Base-by-base conservation (phyloP, 1,140 invertebrate species). In the Anoplophora glabripennis region DNA sequence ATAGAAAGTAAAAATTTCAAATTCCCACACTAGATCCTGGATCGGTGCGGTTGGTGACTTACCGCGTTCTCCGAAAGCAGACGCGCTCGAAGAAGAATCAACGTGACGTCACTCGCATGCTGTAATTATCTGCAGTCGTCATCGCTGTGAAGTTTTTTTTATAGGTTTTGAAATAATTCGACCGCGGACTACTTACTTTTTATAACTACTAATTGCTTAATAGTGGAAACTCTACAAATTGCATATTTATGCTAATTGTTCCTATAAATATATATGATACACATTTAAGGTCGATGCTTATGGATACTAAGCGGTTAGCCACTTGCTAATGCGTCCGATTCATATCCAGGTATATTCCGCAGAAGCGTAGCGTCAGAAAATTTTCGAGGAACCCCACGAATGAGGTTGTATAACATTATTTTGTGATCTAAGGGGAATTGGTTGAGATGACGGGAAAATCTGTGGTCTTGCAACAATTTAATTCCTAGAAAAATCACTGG, bases 1-100 rank as follows among this genome's bases (percentile, higher is more conserved):
- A 36, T 59, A 59, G 57, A 59, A 59, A 59, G 57, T 59, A 59
- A 59, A 53, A 59, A 41, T 33, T 14, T 12, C 9, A 52, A 45
- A 41, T 59, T 59, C 57, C 48, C 57, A 59, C 49, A 59, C 42
- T 46, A 15, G 44, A 46, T 46, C 17, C 12, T 46, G 44, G 17
- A 46, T 14, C 44, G 14, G 4, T n/a, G 38, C 11, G 11, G 38
- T 28, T 28, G 21, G 21, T 28, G 21, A 28, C 21, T 28, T 28
- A 28, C 21, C 21, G 21, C 21, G 21, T 28, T 28, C 21, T 28
- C 21, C 21, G 21, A 28, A 28, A 28, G 21, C 21, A 28, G 21
- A 28, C 21, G 21, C 5, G 21, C 5, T 28, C 21, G 21, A 28
- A 28, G 21, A 28, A 28, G 21, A 28, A 28, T 5, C 3, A 28